These are phyloP conservation scores for Beris morrisii DNA, from an alignment of 2,888 invertebrate species.

Conservation along the genomic window DNA sequence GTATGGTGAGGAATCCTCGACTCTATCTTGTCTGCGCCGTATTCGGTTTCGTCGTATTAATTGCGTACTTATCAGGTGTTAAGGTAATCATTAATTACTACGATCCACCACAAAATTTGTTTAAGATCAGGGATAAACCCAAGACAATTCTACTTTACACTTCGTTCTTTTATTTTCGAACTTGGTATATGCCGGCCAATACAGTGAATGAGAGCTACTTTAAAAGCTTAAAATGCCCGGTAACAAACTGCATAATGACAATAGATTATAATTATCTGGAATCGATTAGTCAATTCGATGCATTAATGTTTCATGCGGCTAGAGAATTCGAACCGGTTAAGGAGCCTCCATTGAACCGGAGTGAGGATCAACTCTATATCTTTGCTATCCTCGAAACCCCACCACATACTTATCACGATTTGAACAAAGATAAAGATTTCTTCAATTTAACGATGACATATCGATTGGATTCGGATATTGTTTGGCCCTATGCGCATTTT, in stretches of 20 bases:
- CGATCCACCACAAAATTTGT: too few relatives aligned
- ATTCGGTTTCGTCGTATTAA: too few relatives aligned
- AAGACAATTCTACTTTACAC: constrained; percentile 51
- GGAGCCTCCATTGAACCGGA: constrained; percentile 53
- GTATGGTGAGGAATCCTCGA: too few relatives aligned
- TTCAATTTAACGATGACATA: constrained; percentile 64
- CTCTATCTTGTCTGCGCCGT: too few relatives aligned
- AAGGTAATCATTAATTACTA: too few relatives aligned
- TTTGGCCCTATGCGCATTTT: constrained; percentile 55
- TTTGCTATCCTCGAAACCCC: constrained; percentile 59
- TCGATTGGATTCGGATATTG: constrained; percentile 59
- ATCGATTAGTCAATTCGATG: constrained; percentile 56
- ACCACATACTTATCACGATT: constrained; percentile 50
- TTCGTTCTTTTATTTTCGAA: constrained; percentile 47
- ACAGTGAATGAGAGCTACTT: constrained; percentile 8
- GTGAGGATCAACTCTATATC: constrained; percentile 57
- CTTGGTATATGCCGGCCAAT: constrained; percentile 44
- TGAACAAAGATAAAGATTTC: constrained; percentile 53
- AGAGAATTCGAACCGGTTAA: constrained; percentile 50
- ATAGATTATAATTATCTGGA: constrained; percentile 49
- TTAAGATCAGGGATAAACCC: constrained; percentile 13
- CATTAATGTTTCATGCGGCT: constrained; percentile 59
- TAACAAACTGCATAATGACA: constrained; percentile 57
- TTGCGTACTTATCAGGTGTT: too few relatives aligned
- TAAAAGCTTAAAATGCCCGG: constrained; percentile 48